A percentile compares a stretch with the other conserved stretches of the same genome.
Evolutionary conservation across 2,113 vertebrate species (phyloP).

Genomic region (Callorhinus ursinus): DNA sequence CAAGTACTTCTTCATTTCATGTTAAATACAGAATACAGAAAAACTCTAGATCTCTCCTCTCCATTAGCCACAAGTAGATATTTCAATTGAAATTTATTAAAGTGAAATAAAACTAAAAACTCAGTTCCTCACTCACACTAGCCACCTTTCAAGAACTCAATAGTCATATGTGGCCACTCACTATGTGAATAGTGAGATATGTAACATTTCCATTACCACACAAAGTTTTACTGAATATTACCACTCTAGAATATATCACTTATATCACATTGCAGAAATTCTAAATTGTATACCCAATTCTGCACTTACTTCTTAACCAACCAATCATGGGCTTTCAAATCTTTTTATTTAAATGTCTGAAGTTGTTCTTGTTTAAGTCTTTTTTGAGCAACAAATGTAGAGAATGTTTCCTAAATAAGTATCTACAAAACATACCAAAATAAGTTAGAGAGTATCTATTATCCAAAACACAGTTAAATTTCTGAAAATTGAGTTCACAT

Average conservation of each 20-base stretch:
- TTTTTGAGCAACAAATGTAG: background rate
- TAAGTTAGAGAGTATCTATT: background rate
- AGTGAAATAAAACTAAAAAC: constrained; percentile 26
- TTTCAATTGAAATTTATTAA: constrained; percentile 49
- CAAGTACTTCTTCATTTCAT: background rate
- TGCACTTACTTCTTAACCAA: background rate
- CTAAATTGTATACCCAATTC: background rate
- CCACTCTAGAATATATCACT: background rate
- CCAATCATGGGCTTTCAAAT: constrained; percentile 2
- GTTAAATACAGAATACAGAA: background rate
- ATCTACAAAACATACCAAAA: constrained; percentile 8
- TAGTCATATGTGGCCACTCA: background rate
- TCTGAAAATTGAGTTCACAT: background rate
- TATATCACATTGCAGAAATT: background rate
- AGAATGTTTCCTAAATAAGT: background rate
- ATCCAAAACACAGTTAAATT: background rate
- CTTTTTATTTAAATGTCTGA: background rate
- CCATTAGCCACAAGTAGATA: background rate
- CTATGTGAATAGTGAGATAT: background rate
- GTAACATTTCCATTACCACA: background rate
- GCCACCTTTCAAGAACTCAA: background rate
- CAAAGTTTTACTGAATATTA: background rate
- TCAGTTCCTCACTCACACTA: background rate
- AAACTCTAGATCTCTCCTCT: background rate
- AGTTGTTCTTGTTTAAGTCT: background rate